These are phyloP conservation scores for Mirounga angustirostris DNA, from an alignment of 2,113 vertebrate species.

Conservation along the genomic window DNA sequence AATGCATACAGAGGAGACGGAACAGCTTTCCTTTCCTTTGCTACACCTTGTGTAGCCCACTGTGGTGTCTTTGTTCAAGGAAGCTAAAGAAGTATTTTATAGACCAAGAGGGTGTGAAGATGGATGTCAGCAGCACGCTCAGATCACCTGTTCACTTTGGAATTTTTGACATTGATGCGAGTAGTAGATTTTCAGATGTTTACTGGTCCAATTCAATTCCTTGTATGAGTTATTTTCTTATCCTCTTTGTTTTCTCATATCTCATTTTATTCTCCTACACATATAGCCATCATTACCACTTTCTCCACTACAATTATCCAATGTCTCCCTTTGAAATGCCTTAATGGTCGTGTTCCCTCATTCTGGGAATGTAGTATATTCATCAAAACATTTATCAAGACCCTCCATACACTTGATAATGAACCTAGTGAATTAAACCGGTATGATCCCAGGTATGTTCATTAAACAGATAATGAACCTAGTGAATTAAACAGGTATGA, in stretches of 20 bases:
- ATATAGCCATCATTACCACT: background rate
- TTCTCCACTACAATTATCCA: conserved; percentile 25
- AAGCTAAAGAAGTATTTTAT: conserved; percentile 76
- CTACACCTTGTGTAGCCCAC: conserved; percentile 72
- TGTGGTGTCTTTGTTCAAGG: conserved; percentile 74
- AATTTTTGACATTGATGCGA: conserved; percentile 76
- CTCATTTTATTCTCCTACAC: conserved; percentile 19
- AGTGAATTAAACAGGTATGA: background rate
- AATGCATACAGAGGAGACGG: conserved; percentile 70
- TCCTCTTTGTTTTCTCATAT: conserved; percentile 44
- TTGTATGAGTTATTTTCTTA: conserved; percentile 55
- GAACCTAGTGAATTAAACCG: background rate
- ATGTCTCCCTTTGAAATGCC: background rate
- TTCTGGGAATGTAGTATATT: background rate
- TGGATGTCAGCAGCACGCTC: conserved; percentile 70
- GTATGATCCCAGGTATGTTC: background rate
- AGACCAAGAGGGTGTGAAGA: conserved; percentile 74
- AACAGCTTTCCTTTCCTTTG: conserved; percentile 65
- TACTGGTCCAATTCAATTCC: background rate
- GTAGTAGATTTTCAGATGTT: conserved; percentile 67
- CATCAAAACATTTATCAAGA: background rate
- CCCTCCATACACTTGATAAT: background rate
- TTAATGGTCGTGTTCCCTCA: background rate
- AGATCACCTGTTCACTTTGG: conserved; percentile 72
- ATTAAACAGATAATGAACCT: background rate